These are phyloP conservation scores for Ammospiza caudacuta DNA, from an alignment of 2,113 vertebrate species.

Conservation along the genomic window DNA sequence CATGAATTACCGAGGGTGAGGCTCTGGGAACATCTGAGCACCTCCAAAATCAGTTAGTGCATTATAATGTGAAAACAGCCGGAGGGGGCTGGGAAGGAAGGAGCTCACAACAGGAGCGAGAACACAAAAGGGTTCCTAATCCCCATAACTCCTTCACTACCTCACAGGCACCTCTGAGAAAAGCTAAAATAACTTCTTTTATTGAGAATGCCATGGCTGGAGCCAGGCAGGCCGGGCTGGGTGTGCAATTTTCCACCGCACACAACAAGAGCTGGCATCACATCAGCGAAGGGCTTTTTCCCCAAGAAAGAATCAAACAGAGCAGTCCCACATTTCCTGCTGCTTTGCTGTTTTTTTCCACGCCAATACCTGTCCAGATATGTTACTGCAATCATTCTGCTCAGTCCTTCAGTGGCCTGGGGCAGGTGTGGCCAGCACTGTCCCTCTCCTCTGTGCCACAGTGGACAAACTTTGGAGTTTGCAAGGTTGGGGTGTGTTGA, in stretches of 20 bases:
- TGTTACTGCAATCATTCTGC: background rate
- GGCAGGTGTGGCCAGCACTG: background rate
- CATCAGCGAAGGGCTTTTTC: background rate
- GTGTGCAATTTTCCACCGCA: background rate
- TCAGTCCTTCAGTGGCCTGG: background rate
- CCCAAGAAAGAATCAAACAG: background rate
- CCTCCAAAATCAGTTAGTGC: conserved; percentile 20
- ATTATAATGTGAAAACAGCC: conserved; percentile 54
- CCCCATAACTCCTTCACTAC: conserved; percentile 31
- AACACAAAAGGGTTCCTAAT: conserved; percentile 55
- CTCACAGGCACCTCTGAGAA: conserved; percentile 13
- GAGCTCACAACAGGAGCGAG: background rate
- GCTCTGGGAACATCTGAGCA: conserved; percentile 48
- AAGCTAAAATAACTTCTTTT: background rate
- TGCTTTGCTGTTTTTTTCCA: background rate
- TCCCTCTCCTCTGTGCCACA: background rate
- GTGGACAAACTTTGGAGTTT: background rate
- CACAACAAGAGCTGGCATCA: background rate
- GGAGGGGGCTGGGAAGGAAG: conserved; percentile 27
- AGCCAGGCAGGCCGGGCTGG: conserved; percentile 25
- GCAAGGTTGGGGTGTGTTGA: background rate
- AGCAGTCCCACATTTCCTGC: background rate
- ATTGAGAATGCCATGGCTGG: background rate
- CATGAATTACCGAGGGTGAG: conserved; percentile 46
- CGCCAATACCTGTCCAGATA: background rate